These are phyloP conservation scores for Pantherophis guttatus DNA, from an alignment of 2,113 vertebrate genomes.

Conservation along the genomic window DNA sequence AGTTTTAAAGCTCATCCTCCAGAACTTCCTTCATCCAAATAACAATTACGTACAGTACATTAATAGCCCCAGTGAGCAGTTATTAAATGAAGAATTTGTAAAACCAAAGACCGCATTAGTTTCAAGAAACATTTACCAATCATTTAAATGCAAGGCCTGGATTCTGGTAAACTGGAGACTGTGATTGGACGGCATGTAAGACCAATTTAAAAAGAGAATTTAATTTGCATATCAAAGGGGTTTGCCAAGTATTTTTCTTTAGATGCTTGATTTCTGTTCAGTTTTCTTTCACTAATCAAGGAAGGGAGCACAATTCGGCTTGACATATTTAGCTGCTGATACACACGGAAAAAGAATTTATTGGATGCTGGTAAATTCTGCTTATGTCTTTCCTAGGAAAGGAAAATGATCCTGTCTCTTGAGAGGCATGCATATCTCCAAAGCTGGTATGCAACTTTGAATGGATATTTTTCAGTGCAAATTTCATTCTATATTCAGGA, in stretches of 20 bases:
- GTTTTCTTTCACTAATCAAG: background rate
- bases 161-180: background rate
- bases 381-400: background rate
- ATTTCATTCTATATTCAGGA: background rate
- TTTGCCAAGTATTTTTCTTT: background rate
- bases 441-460: background rate
- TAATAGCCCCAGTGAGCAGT: background rate
- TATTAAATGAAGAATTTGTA: constrained; percentile 18
- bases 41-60: constrained; percentile 41
- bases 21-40: constrained; percentile 24
- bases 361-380: background rate
- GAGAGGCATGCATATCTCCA: background rate
- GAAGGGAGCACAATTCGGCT: background rate
- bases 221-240: background rate
- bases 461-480: background rate
- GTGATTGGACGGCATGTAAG: background rate
- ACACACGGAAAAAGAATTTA: background rate
- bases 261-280: background rate
- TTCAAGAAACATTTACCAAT: constrained; percentile 4
- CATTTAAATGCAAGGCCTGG: background rate
- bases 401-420: background rate
- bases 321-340: background rate
- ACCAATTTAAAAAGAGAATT: background rate
- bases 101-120: background rate
- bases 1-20: constrained; percentile 40